phyloP scores from a whole-genome alignment of 2,113 vertebrate species.

The Nycticebus coucang region DNA sequence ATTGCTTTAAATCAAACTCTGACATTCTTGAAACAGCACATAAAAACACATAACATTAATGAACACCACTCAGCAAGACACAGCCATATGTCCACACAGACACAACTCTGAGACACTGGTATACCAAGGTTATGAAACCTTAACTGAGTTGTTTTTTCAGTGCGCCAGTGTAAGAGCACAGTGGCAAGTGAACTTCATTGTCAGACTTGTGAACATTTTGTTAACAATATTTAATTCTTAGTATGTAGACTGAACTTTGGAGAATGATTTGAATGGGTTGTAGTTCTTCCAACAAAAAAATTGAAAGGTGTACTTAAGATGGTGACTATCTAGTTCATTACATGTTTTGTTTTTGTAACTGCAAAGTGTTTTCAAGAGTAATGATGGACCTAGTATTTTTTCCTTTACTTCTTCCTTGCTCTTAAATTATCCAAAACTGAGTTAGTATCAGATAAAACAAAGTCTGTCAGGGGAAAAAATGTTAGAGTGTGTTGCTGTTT shows the following conservation, averaged over 20 bases:
- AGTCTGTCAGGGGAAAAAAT: neutral
- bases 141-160: too few relatives aligned
- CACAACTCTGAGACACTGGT: too few relatives aligned
- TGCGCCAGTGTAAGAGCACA: too few relatives aligned
- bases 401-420: neutral
- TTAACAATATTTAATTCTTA: neutral
- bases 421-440: neutral
- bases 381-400: neutral
- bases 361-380: neutral
- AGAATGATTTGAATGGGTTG: neutral
- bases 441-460: slow-evolving; percentile 42
- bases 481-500: too few relatives aligned
- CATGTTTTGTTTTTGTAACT: neutral
- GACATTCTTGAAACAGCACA: too few relatives aligned
- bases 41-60: too few relatives aligned
- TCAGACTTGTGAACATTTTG: neutral
- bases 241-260: neutral
- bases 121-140: too few relatives aligned
- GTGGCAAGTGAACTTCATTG: too few relatives aligned
- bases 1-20: too few relatives aligned
- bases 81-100: too few relatives aligned
- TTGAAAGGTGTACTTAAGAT: neutral
- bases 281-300: neutral
- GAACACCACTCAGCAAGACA: too few relatives aligned
- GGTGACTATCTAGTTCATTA: neutral